These are phyloP conservation scores for Himantopus leucocephalus DNA, from an alignment of 2,113 vertebrate species.

Conservation along the genomic window DNA sequence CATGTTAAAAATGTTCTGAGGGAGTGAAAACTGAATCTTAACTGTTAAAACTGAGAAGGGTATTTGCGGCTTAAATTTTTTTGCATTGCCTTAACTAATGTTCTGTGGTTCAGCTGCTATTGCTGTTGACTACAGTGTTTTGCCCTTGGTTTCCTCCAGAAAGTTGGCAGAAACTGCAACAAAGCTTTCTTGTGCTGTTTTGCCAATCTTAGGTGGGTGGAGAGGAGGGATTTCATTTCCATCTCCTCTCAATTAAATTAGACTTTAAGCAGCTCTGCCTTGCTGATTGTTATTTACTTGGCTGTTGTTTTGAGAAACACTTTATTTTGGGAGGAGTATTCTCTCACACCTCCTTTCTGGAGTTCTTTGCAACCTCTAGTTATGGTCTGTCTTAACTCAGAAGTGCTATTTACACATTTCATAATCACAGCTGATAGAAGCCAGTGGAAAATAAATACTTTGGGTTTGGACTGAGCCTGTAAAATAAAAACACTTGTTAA, in stretches of 20 bases:
- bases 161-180: not conserved
- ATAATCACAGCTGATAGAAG: not conserved
- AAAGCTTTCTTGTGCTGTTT: not conserved
- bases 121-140: not conserved
- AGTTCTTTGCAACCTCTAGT: not conserved
- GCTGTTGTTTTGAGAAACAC: not conserved
- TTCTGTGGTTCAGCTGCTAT: constrained; percentile 2
- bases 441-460: not conserved
- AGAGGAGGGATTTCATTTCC: not conserved
- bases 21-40: not conserved
- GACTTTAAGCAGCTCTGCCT: not conserved
- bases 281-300: not conserved
- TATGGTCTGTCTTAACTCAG: not conserved
- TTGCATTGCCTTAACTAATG: not conserved
- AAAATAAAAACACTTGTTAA: not conserved
- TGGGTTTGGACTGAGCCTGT: not conserved
- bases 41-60: not conserved
- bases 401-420: constrained; percentile 2
- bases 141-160: not conserved
- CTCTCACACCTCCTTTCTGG: not conserved
- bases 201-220: not conserved
- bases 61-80: not conserved
- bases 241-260: not conserved
- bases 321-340: not conserved
- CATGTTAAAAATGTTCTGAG: constrained; percentile 33